Conservation (phyloP, 2,113 vertebrate genomes). For the Hepsetus odoe region DNA sequence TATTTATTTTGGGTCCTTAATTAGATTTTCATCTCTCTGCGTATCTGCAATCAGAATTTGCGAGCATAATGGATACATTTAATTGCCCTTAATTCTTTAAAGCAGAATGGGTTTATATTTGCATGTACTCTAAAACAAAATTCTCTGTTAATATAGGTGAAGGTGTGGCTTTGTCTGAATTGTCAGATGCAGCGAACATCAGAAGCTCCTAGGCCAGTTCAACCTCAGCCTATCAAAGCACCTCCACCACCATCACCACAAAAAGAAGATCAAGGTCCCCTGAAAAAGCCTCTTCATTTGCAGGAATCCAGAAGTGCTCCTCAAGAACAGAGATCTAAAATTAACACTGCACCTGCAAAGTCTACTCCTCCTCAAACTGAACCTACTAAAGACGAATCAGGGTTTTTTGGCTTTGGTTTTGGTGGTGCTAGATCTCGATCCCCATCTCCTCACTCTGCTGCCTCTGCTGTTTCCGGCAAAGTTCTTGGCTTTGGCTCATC, state of each 20-base stretch:
- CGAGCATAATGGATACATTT: too few species aligned
- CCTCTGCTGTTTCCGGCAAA: slow-evolving; percentile 79
- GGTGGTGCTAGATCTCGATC: slow-evolving; percentile 78
- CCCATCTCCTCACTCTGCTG: slow-evolving; percentile 70
- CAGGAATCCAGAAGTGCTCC: slow-evolving; percentile 56
- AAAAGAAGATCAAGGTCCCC: slow-evolving; percentile 7
- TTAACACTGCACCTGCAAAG: slow-evolving; percentile 61
- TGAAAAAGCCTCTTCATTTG: not conserved
- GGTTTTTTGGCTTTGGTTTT: slow-evolving; percentile 78
- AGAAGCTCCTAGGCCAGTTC: slow-evolving; percentile 57
- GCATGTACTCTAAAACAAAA: not conserved
- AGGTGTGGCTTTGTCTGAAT: slow-evolving; percentile 87
- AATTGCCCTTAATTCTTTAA: not conserved
- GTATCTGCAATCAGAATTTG: too few species aligned
- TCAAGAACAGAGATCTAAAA: slow-evolving; percentile 60
- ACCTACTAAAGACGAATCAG: slow-evolving; percentile 69
- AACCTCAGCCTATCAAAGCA: slow-evolving; percentile 49
- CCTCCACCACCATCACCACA: not conserved
- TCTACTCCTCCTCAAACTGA: slow-evolving; percentile 57
- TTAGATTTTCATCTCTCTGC: too few species aligned
- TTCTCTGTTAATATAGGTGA: slow-evolving; percentile 68
- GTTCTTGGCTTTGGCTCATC: slow-evolving; percentile 62
- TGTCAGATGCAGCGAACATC: slow-evolving; percentile 85
- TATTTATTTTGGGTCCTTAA: not conserved
- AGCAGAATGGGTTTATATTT: not conserved